These are phyloP conservation scores for Heliornis fulica DNA, from an alignment of 2,113 vertebrate genomes.

Conservation along the genomic window DNA sequence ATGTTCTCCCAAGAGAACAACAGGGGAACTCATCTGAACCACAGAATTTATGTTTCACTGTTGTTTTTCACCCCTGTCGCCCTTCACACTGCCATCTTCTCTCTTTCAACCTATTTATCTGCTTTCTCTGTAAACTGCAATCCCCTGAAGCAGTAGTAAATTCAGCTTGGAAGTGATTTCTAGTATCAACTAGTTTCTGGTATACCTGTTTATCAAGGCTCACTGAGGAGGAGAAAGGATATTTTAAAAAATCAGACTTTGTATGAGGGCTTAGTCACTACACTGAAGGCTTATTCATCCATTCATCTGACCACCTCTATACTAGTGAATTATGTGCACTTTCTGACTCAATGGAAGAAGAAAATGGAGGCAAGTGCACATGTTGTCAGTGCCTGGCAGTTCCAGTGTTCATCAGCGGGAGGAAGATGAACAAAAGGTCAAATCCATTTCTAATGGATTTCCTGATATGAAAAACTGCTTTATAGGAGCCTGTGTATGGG, in stretches of 20 bases:
- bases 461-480: neutral
- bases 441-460: neutral
- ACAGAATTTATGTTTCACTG: neutral
- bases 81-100: neutral
- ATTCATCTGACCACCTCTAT: neutral
- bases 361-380: neutral
- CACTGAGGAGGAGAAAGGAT: neutral
- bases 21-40: neutral
- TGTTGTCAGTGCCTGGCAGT: neutral
- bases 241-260: neutral
- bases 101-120: neutral
- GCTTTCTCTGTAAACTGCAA: neutral
- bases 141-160: neutral
- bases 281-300: neutral
- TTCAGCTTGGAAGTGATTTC: neutral
- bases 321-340: neutral
- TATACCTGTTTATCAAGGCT: neutral
- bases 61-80: neutral
- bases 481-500: neutral
- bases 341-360: neutral
- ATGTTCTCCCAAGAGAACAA: neutral
- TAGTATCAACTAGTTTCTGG: neutral
- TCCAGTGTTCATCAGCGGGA: neutral
- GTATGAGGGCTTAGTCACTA: neutral
- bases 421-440: neutral